Evolutionary conservation across 1,140 invertebrate species (phyloP), one percentile per base, ranked within the genome.

Genomic region (Neodiprion lecontei): DNA sequence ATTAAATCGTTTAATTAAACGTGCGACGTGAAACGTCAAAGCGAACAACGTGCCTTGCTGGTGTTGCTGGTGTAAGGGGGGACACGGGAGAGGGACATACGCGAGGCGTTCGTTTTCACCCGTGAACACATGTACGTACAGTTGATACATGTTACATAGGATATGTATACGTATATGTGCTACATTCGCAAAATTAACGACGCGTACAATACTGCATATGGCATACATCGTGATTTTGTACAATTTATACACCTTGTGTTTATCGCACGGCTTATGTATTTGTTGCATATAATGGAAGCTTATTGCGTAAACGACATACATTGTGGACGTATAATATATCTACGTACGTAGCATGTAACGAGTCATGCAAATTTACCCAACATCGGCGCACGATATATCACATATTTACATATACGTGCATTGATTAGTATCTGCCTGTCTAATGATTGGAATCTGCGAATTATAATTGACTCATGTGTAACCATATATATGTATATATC

Each of bases 1-100:
- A 61, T 61, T 61, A 61, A 61, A 61, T 61, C 53, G 53, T 61
- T 61, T 61, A 61, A 61, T 61, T 61, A 61, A 61, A 40, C 28
- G 28, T 17, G 53, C 53, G 8, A 61, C 53, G n/a, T 17, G 53
- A 61, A 61, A 61, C 53, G 53, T 61, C 53, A 61, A 61, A 61
- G 53, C 53, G 53, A 61, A 61, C 53, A 61, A 12, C 53, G 53
- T 40, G 28, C 28, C 28, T 40, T 40, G 28, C 28, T 40, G 28
- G 28, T 40, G 28, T 61, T 61, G 53, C 11, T 4, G 8, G 9
- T 12, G n/a, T 14, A 61, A 12, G 8, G 53, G 53, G 53, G 53
- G 53, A 61, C 11, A 14, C 4, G 11, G 53, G 53, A 61, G 5
- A 17, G 53, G 11, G 11, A 61, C 53, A 61, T 61, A 14, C 9